Conservation (phyloP, 2,888 invertebrate species). For the Candidula unifasciata region DNA sequence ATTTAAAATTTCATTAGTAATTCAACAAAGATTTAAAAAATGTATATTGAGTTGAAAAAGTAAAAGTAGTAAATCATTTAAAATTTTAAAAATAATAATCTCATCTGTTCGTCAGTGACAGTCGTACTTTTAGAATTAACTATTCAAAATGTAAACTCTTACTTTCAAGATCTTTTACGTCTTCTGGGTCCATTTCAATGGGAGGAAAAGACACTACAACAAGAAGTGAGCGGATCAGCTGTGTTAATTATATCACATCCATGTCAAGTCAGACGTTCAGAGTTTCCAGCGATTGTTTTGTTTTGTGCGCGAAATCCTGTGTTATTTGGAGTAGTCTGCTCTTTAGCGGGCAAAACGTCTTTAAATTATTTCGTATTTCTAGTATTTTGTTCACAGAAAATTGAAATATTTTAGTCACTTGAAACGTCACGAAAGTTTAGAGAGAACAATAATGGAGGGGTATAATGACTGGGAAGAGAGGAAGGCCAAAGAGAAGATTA, state of each 20-base stretch:
- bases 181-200: constrained; percentile 11
- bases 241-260: neutral
- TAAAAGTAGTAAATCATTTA: neutral
- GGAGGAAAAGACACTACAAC: neutral
- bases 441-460: too few relatives aligned
- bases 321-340: neutral
- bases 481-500: too few relatives aligned
- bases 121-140: neutral
- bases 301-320: neutral
- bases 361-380: neutral
- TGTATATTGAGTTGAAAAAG: neutral
- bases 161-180: constrained; percentile 34
- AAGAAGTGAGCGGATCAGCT: neutral
- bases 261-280: neutral
- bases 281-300: neutral
- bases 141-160: neutral
- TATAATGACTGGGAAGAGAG: too few relatives aligned
- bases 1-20: neutral
- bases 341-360: neutral
- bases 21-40: neutral
- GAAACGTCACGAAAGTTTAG: too few relatives aligned
- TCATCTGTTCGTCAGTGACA: neutral
- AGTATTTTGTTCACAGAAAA: too few relatives aligned
- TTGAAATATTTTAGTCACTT: too few relatives aligned
- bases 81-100: neutral